Evolutionary conservation across 2,888 invertebrate species (phyloP).

Genomic region (Eupsilia transversa): DNA sequence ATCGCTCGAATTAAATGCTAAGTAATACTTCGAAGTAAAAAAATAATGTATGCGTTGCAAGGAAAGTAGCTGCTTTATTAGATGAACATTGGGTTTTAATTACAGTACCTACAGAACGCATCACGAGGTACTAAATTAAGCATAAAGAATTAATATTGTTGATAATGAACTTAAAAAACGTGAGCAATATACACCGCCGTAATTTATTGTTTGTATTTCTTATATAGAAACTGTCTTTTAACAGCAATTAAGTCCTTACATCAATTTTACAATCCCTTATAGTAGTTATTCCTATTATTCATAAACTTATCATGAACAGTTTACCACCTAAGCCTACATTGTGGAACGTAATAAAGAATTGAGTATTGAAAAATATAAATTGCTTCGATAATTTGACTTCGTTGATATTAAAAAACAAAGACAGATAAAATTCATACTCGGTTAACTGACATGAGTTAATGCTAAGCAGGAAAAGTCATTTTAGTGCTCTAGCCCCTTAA

Average conservation of each 20-base stretch:
- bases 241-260: not conserved
- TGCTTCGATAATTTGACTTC: not conserved
- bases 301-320: not conserved
- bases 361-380: not conserved
- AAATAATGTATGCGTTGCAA: slow-evolving; percentile 46
- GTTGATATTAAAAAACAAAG: not conserved
- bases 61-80: slow-evolving; percentile 59
- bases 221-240: not conserved
- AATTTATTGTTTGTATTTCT: slow-evolving; percentile 24
- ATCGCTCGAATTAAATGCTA: slow-evolving; percentile 60
- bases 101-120: slow-evolving; percentile 52
- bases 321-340: too few relatives aligned
- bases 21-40: slow-evolving; percentile 52
- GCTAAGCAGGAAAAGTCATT: not conserved
- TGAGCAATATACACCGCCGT: slow-evolving; percentile 12
- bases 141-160: slow-evolving; percentile 50
- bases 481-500: not conserved
- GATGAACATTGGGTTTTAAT: slow-evolving; percentile 56
- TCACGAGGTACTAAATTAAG: slow-evolving; percentile 52
- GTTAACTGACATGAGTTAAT: not conserved
- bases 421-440: not conserved
- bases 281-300: not conserved
- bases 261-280: not conserved
- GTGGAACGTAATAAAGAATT: too few relatives aligned
- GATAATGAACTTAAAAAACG: slow-evolving; percentile 43